These are phyloP conservation scores for Dryobates pubescens DNA, from an alignment of 2,797 vertebrate genomes.

Conservation along the genomic window DNA sequence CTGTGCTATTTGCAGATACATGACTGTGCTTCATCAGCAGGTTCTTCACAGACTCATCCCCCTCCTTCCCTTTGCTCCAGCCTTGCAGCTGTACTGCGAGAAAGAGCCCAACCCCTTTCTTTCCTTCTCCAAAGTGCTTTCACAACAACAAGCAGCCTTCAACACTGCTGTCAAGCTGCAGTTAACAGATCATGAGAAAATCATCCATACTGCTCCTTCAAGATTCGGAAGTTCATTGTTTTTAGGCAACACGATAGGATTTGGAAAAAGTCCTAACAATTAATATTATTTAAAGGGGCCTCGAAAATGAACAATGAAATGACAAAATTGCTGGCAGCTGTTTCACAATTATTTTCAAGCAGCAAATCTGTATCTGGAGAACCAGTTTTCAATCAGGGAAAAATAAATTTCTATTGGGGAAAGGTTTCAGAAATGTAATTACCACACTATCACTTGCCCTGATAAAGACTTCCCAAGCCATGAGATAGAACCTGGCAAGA, in stretches of 20 bases:
- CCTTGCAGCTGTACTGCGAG: not conserved
- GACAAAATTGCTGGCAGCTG: constrained; percentile 17
- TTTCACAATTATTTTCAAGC: constrained; percentile 50
- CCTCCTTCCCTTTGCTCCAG: not conserved
- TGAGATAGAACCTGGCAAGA: constrained; percentile 20
- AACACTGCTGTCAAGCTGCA: not conserved
- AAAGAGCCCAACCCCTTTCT: not conserved
- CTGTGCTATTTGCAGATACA: not conserved
- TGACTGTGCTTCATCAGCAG: not conserved
- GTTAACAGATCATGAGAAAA: not conserved
- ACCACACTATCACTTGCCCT: constrained; percentile 18
- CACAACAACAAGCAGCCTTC: not conserved
- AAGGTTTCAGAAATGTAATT: constrained; percentile 54
- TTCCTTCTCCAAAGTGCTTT: not conserved
- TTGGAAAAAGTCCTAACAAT: constrained; percentile 7
- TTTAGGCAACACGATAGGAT: not conserved
- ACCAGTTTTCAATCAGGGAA: constrained; percentile 36
- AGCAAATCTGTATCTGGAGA: constrained; percentile 17
- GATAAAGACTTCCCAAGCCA: constrained; percentile 8
- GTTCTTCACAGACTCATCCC: not conserved
- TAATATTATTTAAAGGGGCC: constrained; percentile 2
- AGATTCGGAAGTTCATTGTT: not conserved
- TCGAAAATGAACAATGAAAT: constrained; percentile 42
- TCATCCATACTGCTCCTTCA: not conserved
- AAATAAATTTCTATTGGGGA: constrained; percentile 43